Base-by-base conservation (phyloP, 2,113 vertebrate genomes). In the Oenanthe melanoleuca region DNA sequence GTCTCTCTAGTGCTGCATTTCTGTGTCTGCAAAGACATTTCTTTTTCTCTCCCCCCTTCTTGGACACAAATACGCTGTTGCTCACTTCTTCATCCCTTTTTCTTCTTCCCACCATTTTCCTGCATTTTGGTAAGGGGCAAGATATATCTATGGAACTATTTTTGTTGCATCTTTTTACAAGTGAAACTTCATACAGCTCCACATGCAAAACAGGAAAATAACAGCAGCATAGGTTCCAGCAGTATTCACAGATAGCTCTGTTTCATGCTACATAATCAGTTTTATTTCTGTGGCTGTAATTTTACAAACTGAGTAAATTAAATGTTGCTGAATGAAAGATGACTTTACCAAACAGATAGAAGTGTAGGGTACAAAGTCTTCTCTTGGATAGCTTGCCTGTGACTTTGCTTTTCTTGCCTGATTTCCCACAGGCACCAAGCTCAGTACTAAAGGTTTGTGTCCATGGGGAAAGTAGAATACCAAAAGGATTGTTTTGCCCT, bases 1-100 rank as follows among this genome's bases (percentile, higher is more conserved):
- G 96, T 98, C 96, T 98, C 96, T 97, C 93, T 98, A 92, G 97
- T 98, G 96, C 98, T 98, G 97, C 97, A 95, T 98, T 97, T 97
- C 64, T 96, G 92, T 98, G 96, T 98, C 96, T 97, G 85, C 97
- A 93, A 96, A 97, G 94, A 96, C 93, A 31, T 95, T 75, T 92
- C 55, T 84, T 55, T 61, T 33, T 65, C 50, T 57, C 57, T 20
- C 21, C 25, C 18, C 15, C 9, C 47, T 69, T 78, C 63, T 81
- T 57, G 82, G 37, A 45, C 47, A 78, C 94, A 91, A 95, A 96
- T 79, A 95, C 79, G 25, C 67, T 38, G 45, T 86, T 61, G 57
- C 64, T 89, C 60, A 82, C 53, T 78, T 60, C 63, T 61, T 89
- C 28, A 31, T 81, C 11, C 33, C 40, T 66, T 78, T 86, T 87